Percentiles rank a stretch among this genome's conserved stretches.
Conservation (phyloP, 2,797 vertebrate species). For the Erethizon dorsatum region DNA sequence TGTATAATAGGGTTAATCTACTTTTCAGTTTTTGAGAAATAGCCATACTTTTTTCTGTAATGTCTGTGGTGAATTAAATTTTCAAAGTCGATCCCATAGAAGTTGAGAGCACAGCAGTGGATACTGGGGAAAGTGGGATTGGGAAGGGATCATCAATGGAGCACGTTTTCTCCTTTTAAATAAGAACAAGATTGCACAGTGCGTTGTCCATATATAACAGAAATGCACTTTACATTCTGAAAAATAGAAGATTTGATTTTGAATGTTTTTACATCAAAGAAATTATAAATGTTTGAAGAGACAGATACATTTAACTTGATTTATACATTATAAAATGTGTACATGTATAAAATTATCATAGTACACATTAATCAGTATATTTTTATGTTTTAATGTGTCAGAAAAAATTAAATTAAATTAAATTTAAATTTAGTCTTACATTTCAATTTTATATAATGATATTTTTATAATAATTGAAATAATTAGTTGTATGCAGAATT, state of each 20-base stretch:
- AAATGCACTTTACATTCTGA: not conserved
- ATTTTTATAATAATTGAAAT: not conserved
- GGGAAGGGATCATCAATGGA: rapidly evolving
- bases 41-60: not conserved
- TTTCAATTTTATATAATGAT: not conserved
- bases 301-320: not conserved
- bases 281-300: not conserved
- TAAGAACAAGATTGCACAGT: not conserved
- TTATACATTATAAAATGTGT: not conserved
- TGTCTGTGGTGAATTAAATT: not conserved
- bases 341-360: not conserved
- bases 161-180: not conserved
- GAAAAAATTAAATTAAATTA: not conserved
- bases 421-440: not conserved
- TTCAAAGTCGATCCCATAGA: not conserved
- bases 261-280: not conserved
- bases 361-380: not conserved
- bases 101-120: not conserved
- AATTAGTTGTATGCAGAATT: not conserved
- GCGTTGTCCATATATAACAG: not conserved
- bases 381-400: not conserved
- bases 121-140: rapidly evolving
- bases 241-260: not conserved
- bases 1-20: not conserved
- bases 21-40: not conserved